Percentiles rank a stretch among this genome's conserved stretches.
Evolutionary conservation across 2,113 vertebrate species (phyloP).

Genomic region (Oncorhynchus keta): DNA sequence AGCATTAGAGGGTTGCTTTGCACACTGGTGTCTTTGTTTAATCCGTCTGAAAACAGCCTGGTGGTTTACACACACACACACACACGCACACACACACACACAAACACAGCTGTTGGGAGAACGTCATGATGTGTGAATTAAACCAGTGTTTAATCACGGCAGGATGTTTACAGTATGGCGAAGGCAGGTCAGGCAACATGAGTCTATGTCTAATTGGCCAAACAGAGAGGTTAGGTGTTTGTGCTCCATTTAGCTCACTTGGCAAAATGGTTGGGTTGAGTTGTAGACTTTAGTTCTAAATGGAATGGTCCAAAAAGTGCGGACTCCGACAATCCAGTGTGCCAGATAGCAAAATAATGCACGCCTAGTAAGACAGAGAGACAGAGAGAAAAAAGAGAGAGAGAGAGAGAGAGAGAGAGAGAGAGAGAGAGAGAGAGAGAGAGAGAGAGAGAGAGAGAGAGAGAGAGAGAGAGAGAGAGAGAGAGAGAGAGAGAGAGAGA

Average conservation of each 20-base stretch:
- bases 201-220: too few species aligned
- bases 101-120: slow-evolving; percentile 41
- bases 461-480: too few species aligned
- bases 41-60: slow-evolving; percentile 54
- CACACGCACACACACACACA: slow-evolving; percentile 33
- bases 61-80: slow-evolving; percentile 42
- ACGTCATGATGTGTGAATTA: slow-evolving; percentile 49
- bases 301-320: neutral
- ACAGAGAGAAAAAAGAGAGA: too few species aligned
- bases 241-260: too few species aligned
- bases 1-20: slow-evolving; percentile 18
- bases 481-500: neutral
- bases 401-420: too few species aligned
- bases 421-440: neutral
- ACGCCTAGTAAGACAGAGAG: too few species aligned
- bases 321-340: too few species aligned
- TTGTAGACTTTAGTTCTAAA: too few species aligned
- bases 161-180: slow-evolving; percentile 13
- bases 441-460: too few species aligned
- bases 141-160: slow-evolving; percentile 47
- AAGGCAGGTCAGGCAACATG: neutral
- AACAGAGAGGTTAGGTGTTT: too few species aligned
- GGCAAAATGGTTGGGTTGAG: too few species aligned
- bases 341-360: too few species aligned
- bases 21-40: slow-evolving; percentile 73